Base-by-base conservation (phyloP, 1,140 invertebrate species). In the Drosophila sulfurigaster region DNA sequence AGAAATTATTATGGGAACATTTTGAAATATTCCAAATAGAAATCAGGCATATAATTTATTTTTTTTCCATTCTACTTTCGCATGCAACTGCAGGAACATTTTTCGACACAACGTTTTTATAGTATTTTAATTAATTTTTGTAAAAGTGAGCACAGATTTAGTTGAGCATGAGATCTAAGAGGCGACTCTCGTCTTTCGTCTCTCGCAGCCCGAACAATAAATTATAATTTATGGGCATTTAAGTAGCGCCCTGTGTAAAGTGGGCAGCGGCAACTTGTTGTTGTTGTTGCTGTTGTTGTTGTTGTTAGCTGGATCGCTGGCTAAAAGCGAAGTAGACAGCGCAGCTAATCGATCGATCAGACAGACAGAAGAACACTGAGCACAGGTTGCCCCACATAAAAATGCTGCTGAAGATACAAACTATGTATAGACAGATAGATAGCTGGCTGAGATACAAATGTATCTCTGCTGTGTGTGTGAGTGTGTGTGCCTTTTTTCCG, bases 221-320 rank as follows among this genome's bases (percentile, higher is more conserved):
- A 90, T 89, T 89, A 89, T 89, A 89, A 90, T 90, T 89, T 89
- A 89, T 89, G 78, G 78, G 51, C 77, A 79, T 89, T 89, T 89
- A 89, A 89, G 85, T 88, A 86, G 85, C 78, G 46, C 71, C 56
- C 75, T 43, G 71, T 78, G 59, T 66, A 54, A 82, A 83, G 81
- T 85, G 81, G 81, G 54, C 62, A 54, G 48, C 51, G 20, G 52
- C 70, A 73, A 60, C 64, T 56, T 62, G 56, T 60, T 73, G 63
- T 73, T 73, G 62, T 49, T 54, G 51, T 71, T 59, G 46, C 3
- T 64, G 49, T 32, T 60, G 67, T 32, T 43, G 81, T 51, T 73
- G 81, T 25, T 64, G 48, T 15, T 30, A 46, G 79, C 54, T 75
- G 82, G 82, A 79, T 80, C 69, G 41, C 52, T 13, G 43, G 43